Conservation (phyloP, 2,888 invertebrate species). For the Tenthredo amoena region DNA sequence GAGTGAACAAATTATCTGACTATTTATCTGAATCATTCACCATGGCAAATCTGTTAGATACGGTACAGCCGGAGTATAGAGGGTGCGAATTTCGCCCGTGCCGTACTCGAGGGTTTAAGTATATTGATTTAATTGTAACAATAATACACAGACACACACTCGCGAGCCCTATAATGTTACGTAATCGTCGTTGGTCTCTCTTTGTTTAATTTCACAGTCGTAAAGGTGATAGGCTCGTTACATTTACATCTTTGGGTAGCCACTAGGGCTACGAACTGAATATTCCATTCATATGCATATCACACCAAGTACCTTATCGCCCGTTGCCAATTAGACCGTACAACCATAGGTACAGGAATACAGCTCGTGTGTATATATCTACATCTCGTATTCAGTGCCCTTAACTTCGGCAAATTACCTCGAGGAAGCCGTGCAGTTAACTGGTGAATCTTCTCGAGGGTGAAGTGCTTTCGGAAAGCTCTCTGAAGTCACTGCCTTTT, state of each 20-base stretch:
- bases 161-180: constrained; percentile 15
- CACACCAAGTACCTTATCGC: constrained; percentile 70
- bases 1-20: not conserved
- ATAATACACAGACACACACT: constrained; percentile 6
- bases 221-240: constrained; percentile 47
- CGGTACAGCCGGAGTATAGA: not conserved
- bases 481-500: constrained; percentile 12
- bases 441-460: constrained; percentile 22
- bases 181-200: constrained; percentile 35
- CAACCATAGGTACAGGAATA: constrained; percentile 12
- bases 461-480: constrained; percentile 21
- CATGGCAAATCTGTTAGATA: not conserved
- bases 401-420: constrained; percentile 41
- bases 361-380: constrained; percentile 23
- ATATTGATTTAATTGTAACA: constrained; percentile 47
- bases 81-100: constrained; percentile 34
- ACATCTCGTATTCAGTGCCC: constrained; percentile 45
- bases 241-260: constrained; percentile 43
- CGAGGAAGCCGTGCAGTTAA: constrained; percentile 37
- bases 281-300: constrained; percentile 73
- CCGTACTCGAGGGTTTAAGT: constrained; percentile 2
- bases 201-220: constrained; percentile 35
- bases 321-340: constrained; percentile 69
- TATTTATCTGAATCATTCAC: constrained; percentile 14
- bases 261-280: constrained; percentile 63